Evolutionary conservation across 2,888 invertebrate species (phyloP), one percentile per base, ranked within the genome.

Genomic region (Tinea pellionella): DNA sequence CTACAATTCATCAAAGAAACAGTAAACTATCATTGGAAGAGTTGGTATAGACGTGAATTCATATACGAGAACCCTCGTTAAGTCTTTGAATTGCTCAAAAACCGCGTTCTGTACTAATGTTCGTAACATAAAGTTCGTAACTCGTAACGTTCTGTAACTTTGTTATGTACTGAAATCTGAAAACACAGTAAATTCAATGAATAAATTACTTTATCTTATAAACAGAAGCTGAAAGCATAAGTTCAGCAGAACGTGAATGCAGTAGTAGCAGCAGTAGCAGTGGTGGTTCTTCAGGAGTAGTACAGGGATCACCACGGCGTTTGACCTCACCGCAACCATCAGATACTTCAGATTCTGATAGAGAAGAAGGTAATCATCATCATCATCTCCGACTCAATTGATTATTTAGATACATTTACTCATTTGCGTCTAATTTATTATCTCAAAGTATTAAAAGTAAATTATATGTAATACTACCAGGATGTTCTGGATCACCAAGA

Each of bases 401-500:
- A n/a, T 42, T 8, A 13, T 42, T 42, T 13, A 42, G 15, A 42
- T n/a, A n/a, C n/a, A n/a, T n/a, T n/a, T n/a, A n/a, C n/a, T n/a
- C n/a, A n/a, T n/a, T n/a, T n/a, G n/a, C n/a, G n/a, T n/a, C n/a
- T n/a, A n/a, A n/a, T n/a, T n/a, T n/a, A n/a, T n/a, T n/a, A n/a
- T n/a, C n/a, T n/a, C n/a, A n/a, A n/a, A n/a, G n/a, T n/a, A n/a
- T n/a, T n/a, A n/a, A n/a, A 37, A 37, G n/a, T n/a, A n/a, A n/a
- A n/a, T n/a, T n/a, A n/a, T n/a, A n/a, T n/a, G n/a, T 24, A 24
- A 24, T 24, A 24, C 6, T 24, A 24, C 24, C 24, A 75, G 90
- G 90, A 51, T 81, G 94, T 64, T 92, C 94, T 41, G 93, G 94
- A 0, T 96, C 96, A 1, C 96, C 96, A 0, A 86, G 95, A 59